Percentiles rank a stretch among this genome's conserved stretches.
Conservation (phyloP, 2,888 invertebrate genomes). For the Amphipoea oculea region DNA sequence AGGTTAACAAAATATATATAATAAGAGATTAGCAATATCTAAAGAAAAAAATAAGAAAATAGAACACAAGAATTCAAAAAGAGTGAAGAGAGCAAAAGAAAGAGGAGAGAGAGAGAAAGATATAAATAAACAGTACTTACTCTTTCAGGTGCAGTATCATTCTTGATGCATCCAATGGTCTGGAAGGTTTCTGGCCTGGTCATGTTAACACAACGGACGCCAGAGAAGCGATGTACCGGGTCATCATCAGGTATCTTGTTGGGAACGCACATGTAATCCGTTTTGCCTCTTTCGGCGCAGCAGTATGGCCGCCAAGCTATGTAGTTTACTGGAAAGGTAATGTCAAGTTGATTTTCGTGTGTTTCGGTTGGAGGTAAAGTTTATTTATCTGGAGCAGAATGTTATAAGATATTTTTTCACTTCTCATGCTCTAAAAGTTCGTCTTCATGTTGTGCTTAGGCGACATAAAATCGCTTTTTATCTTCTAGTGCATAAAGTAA, state of each 20-base stretch:
- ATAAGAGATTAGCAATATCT: background rate
- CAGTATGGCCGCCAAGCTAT: slow-evolving; percentile 75
- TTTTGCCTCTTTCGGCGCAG: slow-evolving; percentile 72
- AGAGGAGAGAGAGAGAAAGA: background rate
- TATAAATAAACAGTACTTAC: slow-evolving; percentile 57
- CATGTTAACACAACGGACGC: slow-evolving; percentile 75
- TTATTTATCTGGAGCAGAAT: background rate
- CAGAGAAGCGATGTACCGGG: slow-evolving; percentile 77
- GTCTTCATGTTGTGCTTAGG: too few relatives aligned
- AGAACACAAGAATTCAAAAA: background rate
- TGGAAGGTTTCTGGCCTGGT: slow-evolving; percentile 76
- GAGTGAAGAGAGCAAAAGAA: background rate
- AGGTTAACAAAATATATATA: background rate
- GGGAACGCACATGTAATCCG: slow-evolving; percentile 71
- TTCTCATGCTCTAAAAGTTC: too few relatives aligned
- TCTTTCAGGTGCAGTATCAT: slow-evolving; percentile 73
- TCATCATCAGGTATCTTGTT: slow-evolving; percentile 75
- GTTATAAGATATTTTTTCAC: background rate
- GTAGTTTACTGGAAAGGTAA: slow-evolving; percentile 71
- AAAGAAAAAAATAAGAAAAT: too few relatives aligned
- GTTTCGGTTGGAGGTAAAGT: background rate
- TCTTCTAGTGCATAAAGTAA: too few relatives aligned
- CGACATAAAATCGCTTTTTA: too few relatives aligned
- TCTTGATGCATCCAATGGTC: slow-evolving; percentile 71
- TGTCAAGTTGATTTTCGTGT: background rate